phyloP scores from a whole-genome alignment of 2,888 invertebrate species.

The Cataglyphis cursor region DNA sequence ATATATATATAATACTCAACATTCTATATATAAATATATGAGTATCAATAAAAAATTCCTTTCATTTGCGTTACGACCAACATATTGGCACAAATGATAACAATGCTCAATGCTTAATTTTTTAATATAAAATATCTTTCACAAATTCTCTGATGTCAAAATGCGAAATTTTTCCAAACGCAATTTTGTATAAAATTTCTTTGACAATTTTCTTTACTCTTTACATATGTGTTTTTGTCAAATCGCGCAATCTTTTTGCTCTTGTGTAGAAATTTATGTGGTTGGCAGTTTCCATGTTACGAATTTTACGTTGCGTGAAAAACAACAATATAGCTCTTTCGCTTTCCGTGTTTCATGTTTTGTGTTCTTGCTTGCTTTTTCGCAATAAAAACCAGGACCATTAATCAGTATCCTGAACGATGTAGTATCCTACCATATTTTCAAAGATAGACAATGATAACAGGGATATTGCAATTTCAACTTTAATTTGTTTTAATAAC shows the following conservation, averaged over 20 bases:
- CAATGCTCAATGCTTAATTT: background rate
- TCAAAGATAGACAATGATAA: background rate
- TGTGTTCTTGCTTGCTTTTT: background rate
- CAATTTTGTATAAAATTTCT: background rate
- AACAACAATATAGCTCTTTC: background rate
- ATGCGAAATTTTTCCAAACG: background rate
- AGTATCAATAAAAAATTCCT: conserved; percentile 20
- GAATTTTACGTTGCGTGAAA: conserved; percentile 12
- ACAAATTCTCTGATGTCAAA: background rate
- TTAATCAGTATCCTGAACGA: background rate
- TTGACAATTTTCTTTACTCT: background rate
- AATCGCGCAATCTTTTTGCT: background rate
- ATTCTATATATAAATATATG: background rate
- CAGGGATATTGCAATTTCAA: background rate
- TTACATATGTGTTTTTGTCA: background rate
- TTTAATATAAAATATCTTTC: background rate
- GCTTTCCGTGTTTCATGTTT: background rate
- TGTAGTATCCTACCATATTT: background rate
- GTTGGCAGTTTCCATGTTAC: background rate
- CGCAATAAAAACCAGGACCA: background rate
- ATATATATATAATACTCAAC: background rate
- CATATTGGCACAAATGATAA: background rate
- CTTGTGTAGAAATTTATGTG: background rate
- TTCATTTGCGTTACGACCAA: background rate
- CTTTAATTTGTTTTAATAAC: background rate